A percentile compares a stretch with the other conserved stretches of the same genome.
These are phyloP conservation scores for Carabus problematicus DNA, from an alignment of 2,888 invertebrate species.

Conservation along the genomic window DNA sequence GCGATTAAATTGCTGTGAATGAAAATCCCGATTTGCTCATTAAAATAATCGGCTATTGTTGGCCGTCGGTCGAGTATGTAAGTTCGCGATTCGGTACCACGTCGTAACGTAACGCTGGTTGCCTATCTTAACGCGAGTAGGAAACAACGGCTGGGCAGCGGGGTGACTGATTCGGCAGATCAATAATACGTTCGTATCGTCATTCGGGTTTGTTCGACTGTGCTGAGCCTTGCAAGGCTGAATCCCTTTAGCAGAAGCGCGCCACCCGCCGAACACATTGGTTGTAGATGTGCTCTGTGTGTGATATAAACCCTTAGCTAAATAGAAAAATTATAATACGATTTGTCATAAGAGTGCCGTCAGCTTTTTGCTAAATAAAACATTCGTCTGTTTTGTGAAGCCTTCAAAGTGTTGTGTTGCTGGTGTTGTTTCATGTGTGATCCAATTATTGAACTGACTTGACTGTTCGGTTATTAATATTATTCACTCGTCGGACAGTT, in stretches of 20 bases:
- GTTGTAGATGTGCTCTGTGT: too few relatives aligned
- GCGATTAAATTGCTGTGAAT: too few relatives aligned
- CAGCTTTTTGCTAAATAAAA: slow-evolving; percentile 11
- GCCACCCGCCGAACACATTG: slow-evolving; percentile 19
- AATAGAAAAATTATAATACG: slow-evolving; percentile 16
- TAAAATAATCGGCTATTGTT: slow-evolving; percentile 35
- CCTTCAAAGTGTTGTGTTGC: slow-evolving; percentile 11
- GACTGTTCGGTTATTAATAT: too few relatives aligned
- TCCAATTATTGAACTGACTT: background rate
- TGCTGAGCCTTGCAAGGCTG: slow-evolving; percentile 34
- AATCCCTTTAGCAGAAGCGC: slow-evolving; percentile 29
- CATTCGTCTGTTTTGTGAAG: slow-evolving; percentile 1
- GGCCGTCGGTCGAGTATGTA: slow-evolving; percentile 15
- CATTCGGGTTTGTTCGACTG: slow-evolving; percentile 12
- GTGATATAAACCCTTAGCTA: background rate
- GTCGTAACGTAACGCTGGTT: slow-evolving; percentile 11
- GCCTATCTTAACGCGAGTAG: slow-evolving; percentile 10
- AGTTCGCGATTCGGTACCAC: background rate
- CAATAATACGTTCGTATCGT: slow-evolving; percentile 18
- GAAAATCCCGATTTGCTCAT: slow-evolving; percentile 18
- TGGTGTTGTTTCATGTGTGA: slow-evolving; percentile 2
- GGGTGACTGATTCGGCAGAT: slow-evolving; percentile 24
- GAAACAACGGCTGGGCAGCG: background rate
- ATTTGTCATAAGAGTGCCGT: slow-evolving; percentile 26
- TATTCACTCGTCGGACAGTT: too few relatives aligned